phyloP scores from a whole-genome alignment of 2,113 vertebrate species.

The Steatornis caripensis region DNA sequence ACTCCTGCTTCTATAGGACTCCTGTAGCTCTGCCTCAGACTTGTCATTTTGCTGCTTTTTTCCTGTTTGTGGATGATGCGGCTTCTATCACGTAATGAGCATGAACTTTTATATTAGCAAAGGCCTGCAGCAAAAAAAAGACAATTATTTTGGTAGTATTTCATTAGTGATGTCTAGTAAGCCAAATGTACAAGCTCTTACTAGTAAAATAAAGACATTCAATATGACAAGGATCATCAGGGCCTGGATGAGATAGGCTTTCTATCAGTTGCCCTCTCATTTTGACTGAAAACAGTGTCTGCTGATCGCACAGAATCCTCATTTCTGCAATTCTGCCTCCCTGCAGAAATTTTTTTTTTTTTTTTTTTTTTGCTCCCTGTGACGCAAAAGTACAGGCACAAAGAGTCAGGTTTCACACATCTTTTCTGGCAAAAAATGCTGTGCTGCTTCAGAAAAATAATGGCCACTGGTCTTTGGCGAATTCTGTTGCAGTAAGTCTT shows the following conservation, averaged over 20 bases:
- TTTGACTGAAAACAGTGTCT: background rate
- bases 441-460: background rate
- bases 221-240: background rate
- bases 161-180: background rate
- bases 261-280: background rate
- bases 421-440: background rate
- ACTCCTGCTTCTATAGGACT: background rate
- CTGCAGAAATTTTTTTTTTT: background rate
- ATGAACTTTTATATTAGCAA: background rate
- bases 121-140: background rate
- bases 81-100: background rate
- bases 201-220: background rate
- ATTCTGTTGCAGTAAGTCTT: background rate
- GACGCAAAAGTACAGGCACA: background rate
- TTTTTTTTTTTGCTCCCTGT: background rate
- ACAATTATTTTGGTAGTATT: background rate
- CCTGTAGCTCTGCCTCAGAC: background rate
- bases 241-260: background rate
- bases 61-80: background rate
- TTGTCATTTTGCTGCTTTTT: background rate
- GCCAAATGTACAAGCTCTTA: background rate
- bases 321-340: background rate
- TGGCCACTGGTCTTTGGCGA: background rate
- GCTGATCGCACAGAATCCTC: background rate
- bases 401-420: background rate